Conservation (phyloP, 1,140 invertebrate species). For the Acromyrmex charruanus region DNA sequence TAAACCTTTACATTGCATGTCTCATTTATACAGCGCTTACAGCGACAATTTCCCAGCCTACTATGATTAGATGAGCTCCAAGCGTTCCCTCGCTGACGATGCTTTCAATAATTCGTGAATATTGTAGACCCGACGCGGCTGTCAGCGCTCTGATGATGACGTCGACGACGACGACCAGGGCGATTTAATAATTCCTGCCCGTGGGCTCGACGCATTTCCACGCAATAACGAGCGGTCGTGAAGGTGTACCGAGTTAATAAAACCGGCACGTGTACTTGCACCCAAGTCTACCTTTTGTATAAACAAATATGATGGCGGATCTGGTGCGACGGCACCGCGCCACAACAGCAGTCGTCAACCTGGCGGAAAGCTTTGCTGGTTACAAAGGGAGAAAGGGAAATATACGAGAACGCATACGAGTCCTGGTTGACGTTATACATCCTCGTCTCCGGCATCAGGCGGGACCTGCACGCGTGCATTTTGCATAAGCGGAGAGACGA, state of each 20-base stretch:
- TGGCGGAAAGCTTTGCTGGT: not conserved
- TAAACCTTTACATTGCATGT: not conserved
- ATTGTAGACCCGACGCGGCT: conserved; percentile 31
- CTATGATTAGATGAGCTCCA: not conserved
- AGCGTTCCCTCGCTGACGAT: conserved; percentile 24
- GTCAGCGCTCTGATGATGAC: not conserved
- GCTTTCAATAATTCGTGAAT: conserved; percentile 62
- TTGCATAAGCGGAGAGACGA: conserved; percentile 52
- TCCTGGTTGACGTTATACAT: conserved; percentile 36
- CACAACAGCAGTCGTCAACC: not conserved
- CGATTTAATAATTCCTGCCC: conserved; percentile 59
- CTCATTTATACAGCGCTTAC: not conserved
- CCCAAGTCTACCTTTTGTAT: conserved; percentile 26
- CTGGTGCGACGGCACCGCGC: not conserved
- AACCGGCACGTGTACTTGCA: conserved; percentile 9
- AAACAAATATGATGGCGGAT: conserved; percentile 32
- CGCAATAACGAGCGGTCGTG: conserved; percentile 41
- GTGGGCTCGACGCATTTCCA: conserved; percentile 33
- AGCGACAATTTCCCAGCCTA: conserved; percentile 12
- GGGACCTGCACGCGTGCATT: conserved; percentile 47
- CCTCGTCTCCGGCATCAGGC: conserved; percentile 16
- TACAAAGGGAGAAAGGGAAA: conserved; percentile 32
- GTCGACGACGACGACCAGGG: not conserved
- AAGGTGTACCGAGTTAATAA: conserved; percentile 37
- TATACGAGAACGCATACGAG: conserved; percentile 18